Evolutionary conservation across 2,797 vertebrate genomes (phyloP), one percentile per base, ranked within the genome.

Genomic region (Scolopax bukidnonensis): DNA sequence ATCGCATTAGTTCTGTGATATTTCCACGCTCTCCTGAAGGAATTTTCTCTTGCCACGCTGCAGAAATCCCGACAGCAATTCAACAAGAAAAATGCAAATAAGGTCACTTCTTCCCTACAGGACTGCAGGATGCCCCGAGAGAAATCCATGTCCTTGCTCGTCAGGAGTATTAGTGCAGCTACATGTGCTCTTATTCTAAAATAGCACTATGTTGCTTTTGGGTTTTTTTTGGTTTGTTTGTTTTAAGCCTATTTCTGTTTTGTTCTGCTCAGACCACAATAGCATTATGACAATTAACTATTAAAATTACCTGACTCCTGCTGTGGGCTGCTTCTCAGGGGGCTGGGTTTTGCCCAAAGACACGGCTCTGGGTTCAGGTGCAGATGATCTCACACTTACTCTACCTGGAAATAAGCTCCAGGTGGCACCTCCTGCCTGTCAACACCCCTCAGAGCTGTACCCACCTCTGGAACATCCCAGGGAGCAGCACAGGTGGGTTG

Each of bases 21-120:
- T 96, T 96, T 95, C 90, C 81, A 47, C 77, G 67, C 5, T 70
- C 89, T 95, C 94, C 94, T 89, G 83, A 53, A 96, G 90, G 94
- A 95, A 80, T 87, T 89, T 96, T 61, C 68, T 82, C 73, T 88
- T 56, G 79, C 80, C 1, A 1, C 43, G 79, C 78, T 70, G 83
- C 93, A 97, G 87, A 95, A 82, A 95, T 96, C 80, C 93, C 30
- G 7, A 87, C 63, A 95, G 95, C 96, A 86, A 95, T 71, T 96
- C 91, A 81, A 93, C 71, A 90, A 93, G 95, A 84, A 96, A 95
- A 95, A 94, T 96, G 92, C 94, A 96, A 95, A 97, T 89, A 96
- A 97, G 96, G 97, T 97, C 96, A 96, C 73, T 89, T 95, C 87
- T 96, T 47, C 95, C 94, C 96, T 95, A 1, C 71, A 87, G 97